Evolutionary conservation across 64 coral and sea anemone species (phyloP).

Genomic region (Cladopsammia gracilis): DNA sequence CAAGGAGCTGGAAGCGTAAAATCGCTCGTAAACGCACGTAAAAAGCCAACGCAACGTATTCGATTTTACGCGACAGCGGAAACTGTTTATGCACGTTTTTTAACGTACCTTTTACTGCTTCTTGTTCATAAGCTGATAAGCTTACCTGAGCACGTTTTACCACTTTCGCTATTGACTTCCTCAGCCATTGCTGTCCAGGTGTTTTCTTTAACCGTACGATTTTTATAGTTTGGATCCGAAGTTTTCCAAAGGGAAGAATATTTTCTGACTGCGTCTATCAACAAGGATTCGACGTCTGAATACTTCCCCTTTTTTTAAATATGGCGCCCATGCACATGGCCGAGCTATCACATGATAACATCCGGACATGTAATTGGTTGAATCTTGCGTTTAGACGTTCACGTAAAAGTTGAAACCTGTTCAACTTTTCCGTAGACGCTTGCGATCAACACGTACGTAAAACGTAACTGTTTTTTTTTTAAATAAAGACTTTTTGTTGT

Average conservation of each 20-base stretch:
- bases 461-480: too few species aligned
- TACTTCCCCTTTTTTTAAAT: constrained; percentile 21
- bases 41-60: too few species aligned
- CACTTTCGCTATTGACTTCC: not conserved
- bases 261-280: constrained; percentile 25
- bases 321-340: not conserved
- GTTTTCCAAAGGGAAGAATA: constrained; percentile 8
- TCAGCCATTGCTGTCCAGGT: not conserved
- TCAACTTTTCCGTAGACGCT: too few species aligned
- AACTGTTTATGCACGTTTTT: too few species aligned
- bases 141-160: constrained; percentile 11
- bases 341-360: not conserved
- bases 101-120: too few species aligned
- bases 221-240: not conserved
- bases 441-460: too few species aligned
- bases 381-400: not conserved
- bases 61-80: too few species aligned
- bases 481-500: too few species aligned
- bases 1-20: too few species aligned
- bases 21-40: too few species aligned
- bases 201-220: not conserved
- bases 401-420: not conserved
- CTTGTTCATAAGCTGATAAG: not conserved
- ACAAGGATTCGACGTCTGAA: not conserved
- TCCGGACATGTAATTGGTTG: not conserved